These are phyloP conservation scores for Amphipoea lucens DNA, from an alignment of 2,888 invertebrate species.

Conservation along the genomic window DNA sequence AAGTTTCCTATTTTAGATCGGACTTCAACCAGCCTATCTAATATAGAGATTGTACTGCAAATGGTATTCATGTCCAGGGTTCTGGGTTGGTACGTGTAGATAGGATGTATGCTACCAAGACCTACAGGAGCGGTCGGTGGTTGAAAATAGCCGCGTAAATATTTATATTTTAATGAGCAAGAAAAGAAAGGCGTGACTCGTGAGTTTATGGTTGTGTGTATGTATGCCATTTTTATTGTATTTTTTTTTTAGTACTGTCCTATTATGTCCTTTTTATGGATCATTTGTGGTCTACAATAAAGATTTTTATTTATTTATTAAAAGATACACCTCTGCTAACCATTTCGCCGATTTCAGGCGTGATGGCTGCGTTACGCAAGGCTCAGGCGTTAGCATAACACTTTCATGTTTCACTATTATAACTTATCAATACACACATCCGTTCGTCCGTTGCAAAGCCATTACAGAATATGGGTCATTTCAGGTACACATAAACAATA, in stretches of 20 bases:
- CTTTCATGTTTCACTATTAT: constrained; percentile 25
- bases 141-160: too few relatives aligned
- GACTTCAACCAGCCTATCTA: neutral
- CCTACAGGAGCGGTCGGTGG: too few relatives aligned
- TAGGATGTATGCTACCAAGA: too few relatives aligned
- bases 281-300: too few relatives aligned
- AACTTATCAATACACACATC: constrained; percentile 37
- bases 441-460: constrained; percentile 49
- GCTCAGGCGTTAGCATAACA: neutral
- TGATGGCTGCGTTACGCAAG: neutral
- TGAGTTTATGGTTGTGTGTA: too few relatives aligned
- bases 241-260: too few relatives aligned
- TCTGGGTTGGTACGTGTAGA: too few relatives aligned
- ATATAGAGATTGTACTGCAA: too few relatives aligned
- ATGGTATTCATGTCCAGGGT: neutral
- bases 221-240: too few relatives aligned
- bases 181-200: too few relatives aligned
- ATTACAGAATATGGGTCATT: constrained; percentile 54
- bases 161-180: too few relatives aligned
- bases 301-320: neutral
- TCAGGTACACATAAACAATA: constrained; percentile 26
- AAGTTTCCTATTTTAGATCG: neutral
- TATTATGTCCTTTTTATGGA: too few relatives aligned
- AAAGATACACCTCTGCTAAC: neutral
- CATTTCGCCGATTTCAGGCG: neutral